A percentile compares a stretch with the other conserved stretches of the same genome.
These are phyloP conservation scores for Pelosia muscerda DNA, from an alignment of 2,888 invertebrate species.

Conservation along the genomic window DNA sequence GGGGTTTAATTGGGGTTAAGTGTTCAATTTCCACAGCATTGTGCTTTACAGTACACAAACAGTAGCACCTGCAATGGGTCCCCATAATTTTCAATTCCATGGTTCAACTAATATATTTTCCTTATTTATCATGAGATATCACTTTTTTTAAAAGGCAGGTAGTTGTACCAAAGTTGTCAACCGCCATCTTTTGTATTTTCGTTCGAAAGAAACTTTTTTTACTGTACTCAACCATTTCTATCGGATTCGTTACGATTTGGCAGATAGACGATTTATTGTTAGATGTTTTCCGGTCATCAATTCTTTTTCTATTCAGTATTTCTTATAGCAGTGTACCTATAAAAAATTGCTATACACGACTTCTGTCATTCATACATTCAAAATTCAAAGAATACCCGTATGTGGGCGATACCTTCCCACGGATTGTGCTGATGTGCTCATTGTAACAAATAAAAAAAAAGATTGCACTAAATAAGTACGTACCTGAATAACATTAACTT, in stretches of 20 bases:
- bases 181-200: background rate
- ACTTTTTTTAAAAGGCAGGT: conserved; percentile 3
- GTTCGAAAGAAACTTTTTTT: background rate
- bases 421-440: conserved; percentile 18
- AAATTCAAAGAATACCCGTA: conserved; percentile 23
- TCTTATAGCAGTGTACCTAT: conserved; percentile 17
- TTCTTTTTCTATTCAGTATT: conserved; percentile 2
- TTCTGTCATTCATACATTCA: conserved; percentile 7
- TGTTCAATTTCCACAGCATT: too few relatives aligned
- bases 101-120: background rate
- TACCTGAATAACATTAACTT: conserved; percentile 10
- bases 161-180: conserved; percentile 21
- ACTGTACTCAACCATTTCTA: conserved; percentile 4
- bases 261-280: conserved; percentile 25
- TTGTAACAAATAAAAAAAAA: conserved; percentile 21
- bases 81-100: too few relatives aligned
- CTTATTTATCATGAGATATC: background rate
- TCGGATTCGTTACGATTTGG: conserved; percentile 19
- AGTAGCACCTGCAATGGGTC: too few relatives aligned
- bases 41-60: too few relatives aligned
- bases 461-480: conserved; percentile 37
- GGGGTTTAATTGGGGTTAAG: too few relatives aligned
- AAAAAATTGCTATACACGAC: conserved; percentile 7
- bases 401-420: conserved; percentile 42
- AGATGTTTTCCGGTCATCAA: conserved; percentile 37